Base-by-base conservation (phyloP, 2,888 invertebrate species). In the Oligia fasciuncula region DNA sequence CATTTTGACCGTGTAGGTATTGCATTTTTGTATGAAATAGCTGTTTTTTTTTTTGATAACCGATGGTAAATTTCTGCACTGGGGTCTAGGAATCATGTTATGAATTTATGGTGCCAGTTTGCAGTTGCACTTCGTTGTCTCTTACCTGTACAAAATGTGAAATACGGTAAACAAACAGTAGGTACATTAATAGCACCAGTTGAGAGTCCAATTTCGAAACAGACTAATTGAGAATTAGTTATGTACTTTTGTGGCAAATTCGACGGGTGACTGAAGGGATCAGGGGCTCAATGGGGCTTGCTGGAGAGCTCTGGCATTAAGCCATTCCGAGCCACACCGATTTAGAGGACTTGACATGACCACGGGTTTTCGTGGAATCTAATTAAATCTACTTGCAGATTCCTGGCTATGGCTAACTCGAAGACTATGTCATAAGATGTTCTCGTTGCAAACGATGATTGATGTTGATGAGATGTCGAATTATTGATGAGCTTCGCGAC, bases 401-500 rank as follows among this genome's bases (percentile, higher is more conserved):
- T 54, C 35, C 35, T 69, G 69, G 11, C 49, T 51, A 69, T 35
- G 29, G 19, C 35, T 19, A 69, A 69, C 51, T 69, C 29, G 19
- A 51, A 35, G 13, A 8, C 51, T 35, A 29, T 29, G 23, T 70
- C 23, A 51, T 14, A 23, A 51, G 35, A 51, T 35, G 8, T 4
- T 67, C 4, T 46, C 4, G 8, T n/a, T 67, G n/a, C 9, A n/a
- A 67, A 14, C 17, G 14, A n/a, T 43, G 29, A 19, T 63, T 13
- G 19, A 19, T 19, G 29, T 0, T 49, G 6, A 19, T 90, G 89
- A 87, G 91, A 87, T 83, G 76, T 82, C 80, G 94, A 94, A 94
- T 94, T 93, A 94, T 94, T 94, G 91, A 94, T 94, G 92, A 68
- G 79, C 70, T 73, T 84, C 80, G 83, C 77, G 76, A 23, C 76